Percentiles rank a stretch among this genome's conserved stretches.
phyloP scores from a whole-genome alignment of 2,797 vertebrate species.

The Amniataba percoides region DNA sequence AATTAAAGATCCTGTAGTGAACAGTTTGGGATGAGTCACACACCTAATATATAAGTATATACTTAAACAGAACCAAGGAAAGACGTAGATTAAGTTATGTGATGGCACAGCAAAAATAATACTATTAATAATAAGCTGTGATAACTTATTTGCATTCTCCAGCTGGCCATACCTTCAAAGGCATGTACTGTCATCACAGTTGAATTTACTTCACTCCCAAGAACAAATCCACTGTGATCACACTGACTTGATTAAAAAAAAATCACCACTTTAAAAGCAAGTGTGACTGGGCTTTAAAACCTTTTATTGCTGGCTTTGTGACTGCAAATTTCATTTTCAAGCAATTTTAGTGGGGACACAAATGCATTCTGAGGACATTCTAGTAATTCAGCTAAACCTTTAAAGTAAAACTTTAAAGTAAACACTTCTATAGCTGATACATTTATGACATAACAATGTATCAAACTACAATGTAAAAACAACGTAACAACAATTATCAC shows the following conservation, averaged over 20 bases:
- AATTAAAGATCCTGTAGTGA: too few species aligned
- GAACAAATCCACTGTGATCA: background rate
- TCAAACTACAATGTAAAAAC: background rate
- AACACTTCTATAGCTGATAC: background rate
- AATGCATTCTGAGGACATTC: background rate
- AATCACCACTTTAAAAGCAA: background rate
- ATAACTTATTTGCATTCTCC: background rate
- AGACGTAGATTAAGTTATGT: too few species aligned
- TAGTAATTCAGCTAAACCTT: background rate
- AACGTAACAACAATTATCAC: background rate
- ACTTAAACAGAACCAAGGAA: too few species aligned
- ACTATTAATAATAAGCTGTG: background rate
- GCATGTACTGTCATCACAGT: background rate
- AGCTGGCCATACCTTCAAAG: background rate
- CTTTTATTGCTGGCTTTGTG: background rate
- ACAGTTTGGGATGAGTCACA: too few species aligned
- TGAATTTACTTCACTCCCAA: background rate
- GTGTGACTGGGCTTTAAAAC: background rate
- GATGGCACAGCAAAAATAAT: too few species aligned
- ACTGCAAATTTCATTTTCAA: background rate
- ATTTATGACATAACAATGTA: background rate
- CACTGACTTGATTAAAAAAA: background rate
- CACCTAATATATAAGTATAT: too few species aligned
- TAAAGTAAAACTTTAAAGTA: too few species aligned
- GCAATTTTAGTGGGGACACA: background rate